Evolutionary conservation across 2,888 invertebrate species (phyloP).

Genomic region (Choristoneura rosaceana): DNA sequence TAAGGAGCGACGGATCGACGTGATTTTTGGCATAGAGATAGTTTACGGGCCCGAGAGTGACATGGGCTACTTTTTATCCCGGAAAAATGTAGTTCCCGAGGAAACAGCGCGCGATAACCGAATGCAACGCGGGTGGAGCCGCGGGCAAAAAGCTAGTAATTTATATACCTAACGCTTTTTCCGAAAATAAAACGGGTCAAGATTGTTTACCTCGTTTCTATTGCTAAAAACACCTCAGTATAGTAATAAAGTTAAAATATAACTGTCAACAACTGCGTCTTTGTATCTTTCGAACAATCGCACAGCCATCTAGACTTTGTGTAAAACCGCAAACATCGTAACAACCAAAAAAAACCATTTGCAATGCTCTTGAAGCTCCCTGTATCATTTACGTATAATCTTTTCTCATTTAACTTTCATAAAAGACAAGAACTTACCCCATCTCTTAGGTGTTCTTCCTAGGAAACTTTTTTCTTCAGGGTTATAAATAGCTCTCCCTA

Average conservation of each 20-base stretch:
- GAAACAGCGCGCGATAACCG: too few relatives aligned
- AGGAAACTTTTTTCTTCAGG: conserved; percentile 73
- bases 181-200: too few relatives aligned
- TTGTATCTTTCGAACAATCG: neutral
- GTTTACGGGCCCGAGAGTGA: too few relatives aligned
- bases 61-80: too few relatives aligned
- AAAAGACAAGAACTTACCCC: conserved; percentile 65
- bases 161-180: too few relatives aligned
- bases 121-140: too few relatives aligned
- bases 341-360: neutral
- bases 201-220: too few relatives aligned
- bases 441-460: conserved; percentile 75
- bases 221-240: too few relatives aligned
- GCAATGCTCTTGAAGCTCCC: neutral
- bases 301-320: neutral
- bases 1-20: too few relatives aligned
- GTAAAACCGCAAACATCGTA: neutral
- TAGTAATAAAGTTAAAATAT: neutral
- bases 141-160: too few relatives aligned
- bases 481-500: conserved; percentile 67
- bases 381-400: neutral
- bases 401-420: neutral
- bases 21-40: too few relatives aligned
- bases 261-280: neutral
- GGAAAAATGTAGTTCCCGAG: too few relatives aligned